Percentiles rank a stretch among this genome's conserved stretches.
Evolutionary conservation across 2,797 vertebrate species (phyloP).

Genomic region (Pogoniulus pusillus): DNA sequence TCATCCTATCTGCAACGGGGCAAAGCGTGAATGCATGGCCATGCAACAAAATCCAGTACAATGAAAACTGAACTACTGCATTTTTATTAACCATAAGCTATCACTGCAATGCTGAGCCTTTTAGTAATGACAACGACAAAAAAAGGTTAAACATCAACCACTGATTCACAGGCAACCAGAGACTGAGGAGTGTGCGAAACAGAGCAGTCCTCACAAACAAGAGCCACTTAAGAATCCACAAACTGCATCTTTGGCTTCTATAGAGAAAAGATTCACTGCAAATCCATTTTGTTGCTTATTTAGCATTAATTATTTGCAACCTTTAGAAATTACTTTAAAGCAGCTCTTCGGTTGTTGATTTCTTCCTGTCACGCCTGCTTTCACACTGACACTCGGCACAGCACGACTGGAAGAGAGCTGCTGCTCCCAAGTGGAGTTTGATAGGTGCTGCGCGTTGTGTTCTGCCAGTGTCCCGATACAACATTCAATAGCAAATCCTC

Average conservation of each 20-base stretch:
- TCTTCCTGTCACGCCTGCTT: not conserved
- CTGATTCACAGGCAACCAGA: not conserved
- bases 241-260: not conserved
- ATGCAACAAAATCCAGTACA: not conserved
- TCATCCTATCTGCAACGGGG: not conserved
- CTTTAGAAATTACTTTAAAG: not conserved
- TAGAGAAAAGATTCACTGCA: not conserved
- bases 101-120: not conserved
- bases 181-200: not conserved
- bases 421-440: conserved; percentile 58
- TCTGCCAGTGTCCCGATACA: not conserved
- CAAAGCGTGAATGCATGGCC: not conserved
- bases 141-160: not conserved
- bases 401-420: conserved; percentile 3
- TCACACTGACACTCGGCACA: not conserved
- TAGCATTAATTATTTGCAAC: not conserved
- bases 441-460: not conserved
- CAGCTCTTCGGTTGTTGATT: not conserved
- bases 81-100: not conserved
- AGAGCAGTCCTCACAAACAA: not conserved
- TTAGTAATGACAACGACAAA: not conserved
- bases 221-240: not conserved
- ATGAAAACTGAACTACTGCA: not conserved
- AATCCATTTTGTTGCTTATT: not conserved
- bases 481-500: not conserved